Base-by-base conservation (phyloP, 2,888 invertebrate species). In the Mesorhabditis belari region DNA sequence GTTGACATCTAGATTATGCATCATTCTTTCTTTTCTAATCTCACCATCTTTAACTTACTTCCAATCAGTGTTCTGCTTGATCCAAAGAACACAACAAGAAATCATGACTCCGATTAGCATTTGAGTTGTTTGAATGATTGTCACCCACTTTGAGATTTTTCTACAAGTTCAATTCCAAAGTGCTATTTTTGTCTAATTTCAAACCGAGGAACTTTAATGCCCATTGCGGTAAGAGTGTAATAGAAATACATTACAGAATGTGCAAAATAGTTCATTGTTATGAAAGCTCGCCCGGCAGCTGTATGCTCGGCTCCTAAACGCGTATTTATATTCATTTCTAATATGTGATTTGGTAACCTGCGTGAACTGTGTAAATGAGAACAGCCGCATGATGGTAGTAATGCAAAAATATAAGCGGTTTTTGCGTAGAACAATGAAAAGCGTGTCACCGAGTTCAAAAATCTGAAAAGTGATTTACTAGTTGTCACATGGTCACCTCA, bases 201-300 rank as follows among this genome's bases (percentile, higher is more conserved):
- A 17, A 9, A 35, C 44, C 44, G 12, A 17, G 44, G 44, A n/a
- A 35, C 44, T 17, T n/a, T 9, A n/a, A 35, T 35, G 12, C 44
- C 44, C 12, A n/a, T 70, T 2, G 84, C 84, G 49, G 81, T 67
- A 17, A 83, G 66, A 28, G 83, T 80, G 73, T 85, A 85, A 73
- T 85, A 85, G 0, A 82, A 76, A 74, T 85, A 85, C 85, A 85
- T 85, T 55, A 83, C 76, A 4, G 84, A 82, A 71, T 85, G 85
- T 3, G 84, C 84, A 4, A 81, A 74, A 65, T 82, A 84, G 75
- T 85, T 85, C 83, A 85, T 84, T 3, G 81, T 80, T 57, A 81
- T 79, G 65, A 77, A 81, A 17, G 74, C 74, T 28, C 79, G 64
- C 19, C 80, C 80, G 19, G 80, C 67, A 3, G 80, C 80, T 6